Percentiles rank a stretch among this genome's conserved stretches.
Conservation (phyloP, 2,888 invertebrate species). For the Arge pagana region DNA sequence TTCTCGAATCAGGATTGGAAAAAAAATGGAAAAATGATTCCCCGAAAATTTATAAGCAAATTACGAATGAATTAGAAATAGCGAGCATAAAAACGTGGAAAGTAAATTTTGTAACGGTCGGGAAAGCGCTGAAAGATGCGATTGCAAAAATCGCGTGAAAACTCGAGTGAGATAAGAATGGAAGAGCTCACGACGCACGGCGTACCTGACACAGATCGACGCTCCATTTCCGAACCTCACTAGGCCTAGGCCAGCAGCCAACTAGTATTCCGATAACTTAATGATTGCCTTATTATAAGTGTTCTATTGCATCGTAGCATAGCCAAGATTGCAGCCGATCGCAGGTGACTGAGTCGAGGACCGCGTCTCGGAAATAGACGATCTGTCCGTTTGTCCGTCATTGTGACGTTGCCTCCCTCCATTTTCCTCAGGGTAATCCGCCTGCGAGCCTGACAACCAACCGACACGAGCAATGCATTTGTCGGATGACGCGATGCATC, state of each 20-base stretch:
- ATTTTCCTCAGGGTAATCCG: neutral
- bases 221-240: constrained; percentile 38
- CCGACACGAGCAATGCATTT: no score
- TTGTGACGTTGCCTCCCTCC: neutral
- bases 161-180: neutral
- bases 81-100: neutral
- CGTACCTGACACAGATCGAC: constrained; percentile 38
- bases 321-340: neutral
- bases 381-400: constrained; percentile 4
- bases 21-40: neutral
- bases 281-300: constrained; percentile 34
- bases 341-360: constrained; percentile 3
- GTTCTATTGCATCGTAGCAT: neutral
- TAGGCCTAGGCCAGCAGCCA: constrained; percentile 37
- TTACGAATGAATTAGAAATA: neutral
- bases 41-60: neutral
- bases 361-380: no score
- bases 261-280: constrained; percentile 38
- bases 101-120: neutral
- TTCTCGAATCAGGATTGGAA: no score
- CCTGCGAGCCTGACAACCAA: neutral
- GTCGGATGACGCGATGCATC: no score
- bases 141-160: neutral
- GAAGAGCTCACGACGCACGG: neutral
- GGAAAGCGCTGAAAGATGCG: neutral